Evolutionary conservation across 2,888 invertebrate genomes (phyloP).

Genomic region (Serripes groenlandicus): DNA sequence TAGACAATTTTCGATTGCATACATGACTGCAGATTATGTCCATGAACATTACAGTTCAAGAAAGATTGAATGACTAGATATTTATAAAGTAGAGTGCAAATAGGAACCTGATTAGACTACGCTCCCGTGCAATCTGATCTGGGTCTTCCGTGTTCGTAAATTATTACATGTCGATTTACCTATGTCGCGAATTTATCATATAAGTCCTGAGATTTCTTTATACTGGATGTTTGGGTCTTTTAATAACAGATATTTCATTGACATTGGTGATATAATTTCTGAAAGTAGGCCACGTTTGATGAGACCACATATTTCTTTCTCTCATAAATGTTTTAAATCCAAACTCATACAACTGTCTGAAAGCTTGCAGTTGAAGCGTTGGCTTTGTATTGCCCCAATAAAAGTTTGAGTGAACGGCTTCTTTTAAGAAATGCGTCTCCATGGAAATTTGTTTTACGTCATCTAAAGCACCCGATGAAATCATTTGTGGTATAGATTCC

Average conservation of each 20-base stretch:
- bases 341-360: constrained; percentile 54
- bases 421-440: constrained; percentile 55
- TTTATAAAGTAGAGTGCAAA: too few relatives aligned
- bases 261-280: constrained; percentile 50
- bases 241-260: constrained; percentile 58
- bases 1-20: too few relatives aligned
- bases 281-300: constrained; percentile 32
- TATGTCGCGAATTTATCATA: too few relatives aligned
- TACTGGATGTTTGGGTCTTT: too few relatives aligned
- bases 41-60: too few relatives aligned
- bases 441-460: constrained; percentile 62
- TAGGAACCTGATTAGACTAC: too few relatives aligned
- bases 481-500: constrained; percentile 58
- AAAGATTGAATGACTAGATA: too few relatives aligned
- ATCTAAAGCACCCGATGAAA: constrained; percentile 45
- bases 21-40: too few relatives aligned
- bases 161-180: too few relatives aligned
- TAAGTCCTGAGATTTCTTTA: too few relatives aligned
- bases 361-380: constrained; percentile 10
- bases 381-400: constrained; percentile 39
- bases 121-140: too few relatives aligned
- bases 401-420: not conserved
- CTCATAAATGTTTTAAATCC: constrained; percentile 60
- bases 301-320: constrained; percentile 52
- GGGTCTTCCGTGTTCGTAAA: too few relatives aligned